These are phyloP conservation scores for Tiaroga cobitis DNA, from an alignment of 2,797 vertebrate species.

Conservation along the genomic window DNA sequence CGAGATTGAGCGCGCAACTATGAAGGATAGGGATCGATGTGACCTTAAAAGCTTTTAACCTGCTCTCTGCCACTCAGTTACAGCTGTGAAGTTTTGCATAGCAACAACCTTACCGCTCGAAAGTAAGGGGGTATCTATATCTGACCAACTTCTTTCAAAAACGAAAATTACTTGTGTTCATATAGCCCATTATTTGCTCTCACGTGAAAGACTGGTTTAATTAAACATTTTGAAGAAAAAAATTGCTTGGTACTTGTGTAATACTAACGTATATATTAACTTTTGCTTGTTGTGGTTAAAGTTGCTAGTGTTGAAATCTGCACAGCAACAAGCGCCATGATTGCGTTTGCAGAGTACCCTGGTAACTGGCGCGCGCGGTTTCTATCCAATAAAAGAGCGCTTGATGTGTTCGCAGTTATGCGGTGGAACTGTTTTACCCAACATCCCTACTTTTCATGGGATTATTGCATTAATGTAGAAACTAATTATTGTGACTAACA, in stretches of 20 bases:
- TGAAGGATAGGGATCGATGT: conserved; percentile 15
- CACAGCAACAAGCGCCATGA: conserved; percentile 87
- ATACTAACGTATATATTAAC: not conserved
- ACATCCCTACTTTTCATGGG: conserved; percentile 44
- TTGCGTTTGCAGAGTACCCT: conserved; percentile 76
- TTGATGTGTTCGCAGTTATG: conserved; percentile 42
- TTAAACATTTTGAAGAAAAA: not conserved
- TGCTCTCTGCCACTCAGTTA: conserved; percentile 73
- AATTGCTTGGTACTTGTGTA: not conserved
- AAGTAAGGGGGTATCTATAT: conserved; percentile 69
- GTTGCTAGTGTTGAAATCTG: conserved; percentile 75
- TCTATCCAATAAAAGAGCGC: conserved; percentile 76
- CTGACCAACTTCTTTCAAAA: conserved; percentile 45
- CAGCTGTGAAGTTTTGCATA: conserved; percentile 83
- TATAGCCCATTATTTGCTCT: not conserved
- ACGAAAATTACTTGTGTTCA: conserved; percentile 4
- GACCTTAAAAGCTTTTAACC: conserved; percentile 45
- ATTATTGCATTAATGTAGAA: conserved; percentile 35
- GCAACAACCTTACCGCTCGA: conserved; percentile 79
- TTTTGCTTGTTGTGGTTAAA: conserved; percentile 1
- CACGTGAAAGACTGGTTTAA: not conserved
- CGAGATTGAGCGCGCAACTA: not conserved
- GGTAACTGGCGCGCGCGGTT: conserved; percentile 84
- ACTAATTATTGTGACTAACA: conserved; percentile 7
- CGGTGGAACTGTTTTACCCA: conserved; percentile 47